Evolutionary conservation across 2,797 vertebrate species (phyloP).

Genomic region (Typhlichthys eigenmanni): DNA sequence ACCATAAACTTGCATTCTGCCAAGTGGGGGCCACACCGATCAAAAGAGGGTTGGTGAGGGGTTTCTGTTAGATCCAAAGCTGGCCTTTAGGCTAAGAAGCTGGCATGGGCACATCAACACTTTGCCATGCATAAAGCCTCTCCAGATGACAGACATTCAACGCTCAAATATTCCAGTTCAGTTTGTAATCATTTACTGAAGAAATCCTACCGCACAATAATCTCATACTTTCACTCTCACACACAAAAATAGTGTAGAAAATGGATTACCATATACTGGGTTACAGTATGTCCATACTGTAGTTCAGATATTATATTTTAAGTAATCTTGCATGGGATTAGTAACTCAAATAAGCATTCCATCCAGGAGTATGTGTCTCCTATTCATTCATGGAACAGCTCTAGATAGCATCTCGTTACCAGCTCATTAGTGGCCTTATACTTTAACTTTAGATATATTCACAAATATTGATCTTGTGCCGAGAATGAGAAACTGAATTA

Average conservation of each 20-base stretch:
- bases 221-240: too few species aligned
- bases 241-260: too few species aligned
- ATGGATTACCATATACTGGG: too few species aligned
- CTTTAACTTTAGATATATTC: neutral
- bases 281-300: too few species aligned
- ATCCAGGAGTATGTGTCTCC: neutral
- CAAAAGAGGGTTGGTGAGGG: neutral
- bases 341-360: slow-evolving; percentile 1
- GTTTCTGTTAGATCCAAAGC: slow-evolving; percentile 54
- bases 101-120: slow-evolving; percentile 35
- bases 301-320: neutral
- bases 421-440: neutral
- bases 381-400: neutral
- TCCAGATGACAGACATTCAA: slow-evolving; percentile 28
- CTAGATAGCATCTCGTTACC: slow-evolving; percentile 2
- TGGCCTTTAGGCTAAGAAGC: slow-evolving; percentile 52
- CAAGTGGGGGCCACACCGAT: slow-evolving; percentile 37
- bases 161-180: slow-evolving; percentile 33
- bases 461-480: neutral
- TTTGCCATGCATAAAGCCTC: slow-evolving; percentile 10
- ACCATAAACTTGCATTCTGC: slow-evolving; percentile 38
- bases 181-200: slow-evolving; percentile 33
- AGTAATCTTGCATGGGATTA: slow-evolving; percentile 9
- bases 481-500: neutral
- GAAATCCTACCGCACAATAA: too few species aligned